phyloP scores from a whole-genome alignment of 23 tunicate species.

The Phallusia fumigata region DNA sequence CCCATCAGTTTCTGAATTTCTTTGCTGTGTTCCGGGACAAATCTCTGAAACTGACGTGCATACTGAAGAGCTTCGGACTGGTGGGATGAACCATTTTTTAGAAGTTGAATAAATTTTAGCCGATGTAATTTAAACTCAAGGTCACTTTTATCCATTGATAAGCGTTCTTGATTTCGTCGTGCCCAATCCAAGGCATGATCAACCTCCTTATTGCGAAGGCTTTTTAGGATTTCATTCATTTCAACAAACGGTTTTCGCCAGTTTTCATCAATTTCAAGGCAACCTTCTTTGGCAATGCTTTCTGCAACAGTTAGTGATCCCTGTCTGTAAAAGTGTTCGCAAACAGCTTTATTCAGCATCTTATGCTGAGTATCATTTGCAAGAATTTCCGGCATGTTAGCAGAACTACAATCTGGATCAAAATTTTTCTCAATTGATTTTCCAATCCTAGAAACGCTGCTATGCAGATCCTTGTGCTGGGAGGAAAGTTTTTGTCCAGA shows the following conservation, averaged over 20 bases:
- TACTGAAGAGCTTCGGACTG: constrained; percentile 67
- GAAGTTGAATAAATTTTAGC: constrained; percentile 60
- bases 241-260: constrained; percentile 71
- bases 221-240: constrained; percentile 75
- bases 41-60: constrained; percentile 60
- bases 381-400: constrained; percentile 62
- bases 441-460: constrained; percentile 90
- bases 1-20: constrained; percentile 92
- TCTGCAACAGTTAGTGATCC: constrained; percentile 73
- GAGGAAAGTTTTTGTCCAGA: constrained; percentile 65
- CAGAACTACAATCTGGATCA: constrained; percentile 76
- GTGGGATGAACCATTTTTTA: constrained; percentile 50
- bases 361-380: constrained; percentile 55
- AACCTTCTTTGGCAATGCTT: constrained; percentile 57
- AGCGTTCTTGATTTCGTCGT: constrained; percentile 32
- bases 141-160: constrained; percentile 44
- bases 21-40: constrained; percentile 54
- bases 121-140: constrained; percentile 78
- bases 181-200: constrained; percentile 82
- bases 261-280: constrained; percentile 54
- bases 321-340: constrained; percentile 86
- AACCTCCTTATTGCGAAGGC: constrained; percentile 44
- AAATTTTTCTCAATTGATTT: constrained; percentile 93
- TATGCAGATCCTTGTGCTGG: constrained; percentile 91
- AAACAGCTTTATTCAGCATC: constrained; percentile 66